Percentiles rank a stretch among this genome's conserved stretches.
These are phyloP conservation scores for Mesitornis unicolor DNA, from an alignment of 2,113 vertebrate species.

Conservation along the genomic window DNA sequence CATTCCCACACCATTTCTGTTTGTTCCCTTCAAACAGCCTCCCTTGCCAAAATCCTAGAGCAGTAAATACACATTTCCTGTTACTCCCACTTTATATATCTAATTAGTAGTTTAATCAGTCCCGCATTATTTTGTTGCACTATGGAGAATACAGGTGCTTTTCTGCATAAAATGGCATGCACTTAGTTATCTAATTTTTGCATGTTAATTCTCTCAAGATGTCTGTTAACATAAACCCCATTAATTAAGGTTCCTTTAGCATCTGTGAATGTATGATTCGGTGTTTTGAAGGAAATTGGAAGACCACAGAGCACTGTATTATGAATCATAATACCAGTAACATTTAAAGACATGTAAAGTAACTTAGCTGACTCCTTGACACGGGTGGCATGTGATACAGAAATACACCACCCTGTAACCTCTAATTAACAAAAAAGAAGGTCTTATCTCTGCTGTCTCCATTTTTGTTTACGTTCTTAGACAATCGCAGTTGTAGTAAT, in stretches of 20 bases:
- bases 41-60: background rate
- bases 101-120: conserved; percentile 4
- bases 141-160: background rate
- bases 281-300: background rate
- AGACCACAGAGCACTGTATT: background rate
- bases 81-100: background rate
- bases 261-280: background rate
- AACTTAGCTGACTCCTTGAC: background rate
- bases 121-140: conserved; percentile 22
- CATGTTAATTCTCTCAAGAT: conserved; percentile 37
- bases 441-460: background rate
- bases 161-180: background rate
- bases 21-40: background rate
- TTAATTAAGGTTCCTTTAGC: conserved; percentile 38
- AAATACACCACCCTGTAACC: background rate
- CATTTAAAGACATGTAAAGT: background rate
- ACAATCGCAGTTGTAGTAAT: background rate
- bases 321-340: background rate
- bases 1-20: background rate
- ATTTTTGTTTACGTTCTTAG: background rate
- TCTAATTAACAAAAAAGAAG: background rate
- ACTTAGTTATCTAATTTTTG: conserved; percentile 33
- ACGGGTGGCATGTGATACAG: accelerated
- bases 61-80: background rate
- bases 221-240: conserved; percentile 20